phyloP scores from a whole-genome alignment of 1,140 invertebrate species.

The Proctacanthus coquilletti region DNA sequence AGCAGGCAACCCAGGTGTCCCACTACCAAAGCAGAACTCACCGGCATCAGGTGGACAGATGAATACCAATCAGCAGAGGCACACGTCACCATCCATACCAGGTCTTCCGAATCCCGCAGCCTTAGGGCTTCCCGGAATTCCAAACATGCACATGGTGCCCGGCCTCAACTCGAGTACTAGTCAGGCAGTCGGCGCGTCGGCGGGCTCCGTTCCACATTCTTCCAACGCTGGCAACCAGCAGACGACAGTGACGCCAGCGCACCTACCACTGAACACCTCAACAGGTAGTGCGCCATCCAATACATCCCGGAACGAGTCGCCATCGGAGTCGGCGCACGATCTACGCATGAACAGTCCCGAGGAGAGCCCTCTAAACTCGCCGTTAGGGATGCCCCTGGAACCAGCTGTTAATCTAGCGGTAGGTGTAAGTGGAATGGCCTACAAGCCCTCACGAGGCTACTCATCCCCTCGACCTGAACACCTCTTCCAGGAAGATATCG shows the following conservation, averaged over 20 bases:
- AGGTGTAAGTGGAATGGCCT: constrained; percentile 47
- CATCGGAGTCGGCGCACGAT: constrained; percentile 36
- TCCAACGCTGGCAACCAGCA: constrained; percentile 1
- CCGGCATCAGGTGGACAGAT: constrained; percentile 12
- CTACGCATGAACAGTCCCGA: constrained; percentile 35
- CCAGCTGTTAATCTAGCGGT: constrained; percentile 40
- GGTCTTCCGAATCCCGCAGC: constrained; percentile 12
- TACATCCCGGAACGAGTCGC: neutral
- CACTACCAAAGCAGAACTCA: constrained; percentile 22
- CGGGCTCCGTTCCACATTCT: constrained; percentile 4
- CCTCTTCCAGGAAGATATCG: constrained; percentile 42
- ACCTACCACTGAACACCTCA: no score
- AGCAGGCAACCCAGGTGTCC: constrained; percentile 16
- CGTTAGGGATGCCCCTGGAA: constrained; percentile 31
- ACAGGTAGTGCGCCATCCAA: constrained; percentile 4
- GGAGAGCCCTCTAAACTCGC: constrained; percentile 37
- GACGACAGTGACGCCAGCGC: constrained; percentile 3
- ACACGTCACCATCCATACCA: constrained; percentile 25
- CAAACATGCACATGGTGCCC: constrained; percentile 18
- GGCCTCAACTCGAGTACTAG: constrained; percentile 5
- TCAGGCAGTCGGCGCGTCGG: constrained; percentile 3
- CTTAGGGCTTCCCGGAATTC: constrained; percentile 14
- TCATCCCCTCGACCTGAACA: constrained; percentile 43
- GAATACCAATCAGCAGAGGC: constrained; percentile 14
- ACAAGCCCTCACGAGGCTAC: constrained; percentile 40